Evolutionary conservation across 2,888 invertebrate species (phyloP), one percentile per base, ranked within the genome.

Genomic region (Drosophila sordidapex): DNA sequence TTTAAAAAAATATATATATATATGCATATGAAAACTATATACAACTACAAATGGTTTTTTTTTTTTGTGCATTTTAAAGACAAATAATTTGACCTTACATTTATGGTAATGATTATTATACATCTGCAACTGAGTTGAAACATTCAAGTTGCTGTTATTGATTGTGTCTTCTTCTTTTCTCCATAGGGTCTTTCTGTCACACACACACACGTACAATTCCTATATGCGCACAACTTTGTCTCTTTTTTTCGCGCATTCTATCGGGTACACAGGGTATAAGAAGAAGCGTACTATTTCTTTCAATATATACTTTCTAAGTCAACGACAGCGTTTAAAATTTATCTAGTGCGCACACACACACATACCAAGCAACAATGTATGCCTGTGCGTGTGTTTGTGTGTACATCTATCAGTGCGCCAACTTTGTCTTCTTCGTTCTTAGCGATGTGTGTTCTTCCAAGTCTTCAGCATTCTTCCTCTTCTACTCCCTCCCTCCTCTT

Each of bases 321-420:
- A 88, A 84, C 87, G 87, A 86, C 84, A 83, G 82, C 87, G 70
- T 86, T 88, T 86, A 81, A 74, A 86, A 88, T 86, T 83, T 84
- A 84, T 84, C 87, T 83, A 83, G 79, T 89, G 74, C 89, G 79
- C 75, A 25, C 69, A 72, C 69, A 81, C 35, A 65, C 10, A 62
- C 27, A 27, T 48, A 64, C 21, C n/a, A 53, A 27, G 6, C 18
- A 53, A n/a, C 48, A 56, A 35, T 21, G 38, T 27, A 43, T 29
- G 62, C 57, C 35, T 68, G 40, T 48, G 49, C 59, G 63, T 62
- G 56, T 64, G 53, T 66, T 52, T 74, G 29, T 70, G 60, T 65
- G 64, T 35, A 65, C 54, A 66, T 78, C 74, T 77, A 74, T 78
- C 68, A 69, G 58, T 70, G 56, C 65, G 63, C 77, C 70, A 77